These are phyloP conservation scores for Nanorana parkeri DNA, from an alignment of 2,113 vertebrate genomes.

Conservation along the genomic window DNA sequence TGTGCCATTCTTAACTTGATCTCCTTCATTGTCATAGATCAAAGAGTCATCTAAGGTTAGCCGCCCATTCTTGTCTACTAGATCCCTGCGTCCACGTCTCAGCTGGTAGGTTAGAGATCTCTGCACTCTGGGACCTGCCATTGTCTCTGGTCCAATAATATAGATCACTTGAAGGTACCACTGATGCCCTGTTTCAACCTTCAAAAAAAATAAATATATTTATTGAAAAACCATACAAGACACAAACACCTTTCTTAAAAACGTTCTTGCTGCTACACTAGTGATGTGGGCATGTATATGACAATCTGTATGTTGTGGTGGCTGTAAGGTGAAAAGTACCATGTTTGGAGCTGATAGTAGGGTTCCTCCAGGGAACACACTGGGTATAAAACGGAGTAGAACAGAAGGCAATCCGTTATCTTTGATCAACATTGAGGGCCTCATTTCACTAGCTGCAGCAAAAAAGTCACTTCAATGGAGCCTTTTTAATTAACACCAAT, in stretches of 20 bases:
- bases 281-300: neutral
- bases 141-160: conserved; percentile 86
- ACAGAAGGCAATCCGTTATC: too few species aligned
- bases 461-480: too few species aligned
- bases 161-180: conserved; percentile 99
- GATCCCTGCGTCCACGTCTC: conserved; percentile 77
- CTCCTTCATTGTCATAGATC: conserved; percentile 94
- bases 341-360: too few species aligned
- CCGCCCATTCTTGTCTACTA: conserved; percentile 72
- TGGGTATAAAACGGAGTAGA: too few species aligned
- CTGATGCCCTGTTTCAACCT: conserved; percentile 98
- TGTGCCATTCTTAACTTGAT: conserved; percentile 94
- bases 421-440: too few species aligned
- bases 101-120: conserved; percentile 78
- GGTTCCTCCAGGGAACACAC: too few species aligned
- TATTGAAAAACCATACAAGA: neutral
- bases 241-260: neutral
- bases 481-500: too few species aligned
- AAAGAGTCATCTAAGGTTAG: conserved; percentile 86
- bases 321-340: too few species aligned
- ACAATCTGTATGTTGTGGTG: too few species aligned
- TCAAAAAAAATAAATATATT: neutral
- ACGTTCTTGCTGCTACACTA: too few species aligned
- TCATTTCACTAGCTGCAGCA: too few species aligned
- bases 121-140: conserved; percentile 82